Evolutionary conservation across 1,140 invertebrate genomes (phyloP), one percentile per base, ranked within the genome.

Genomic region (Probaryconus sp.): DNA sequence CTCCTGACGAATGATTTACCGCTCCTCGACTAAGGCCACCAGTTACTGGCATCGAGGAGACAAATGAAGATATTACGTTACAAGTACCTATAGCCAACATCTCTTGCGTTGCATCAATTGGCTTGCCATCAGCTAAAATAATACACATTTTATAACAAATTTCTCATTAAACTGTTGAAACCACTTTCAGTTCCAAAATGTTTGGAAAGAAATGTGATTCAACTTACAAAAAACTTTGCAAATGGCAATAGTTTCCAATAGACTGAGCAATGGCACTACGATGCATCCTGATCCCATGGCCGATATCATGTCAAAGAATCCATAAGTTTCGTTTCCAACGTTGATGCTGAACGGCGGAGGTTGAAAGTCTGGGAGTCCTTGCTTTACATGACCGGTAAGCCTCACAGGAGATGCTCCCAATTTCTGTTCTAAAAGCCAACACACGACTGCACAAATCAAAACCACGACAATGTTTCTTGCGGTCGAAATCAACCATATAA

Each of bases 1-100:
- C 95, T 7, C 95, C 95, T 71, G 93, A 94, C 7, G 94, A 93
- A 79, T 96, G 92, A 85, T 97, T 97, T 3, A 97, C 94, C 21
- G 95, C 95, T 43, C 95, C 95, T 33, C 94, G 89, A 10, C 93
- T 94, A 24, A 95, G 89, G n/a, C 92, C 93, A 42, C 94, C 95
- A 35, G 95, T 95, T 17, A 96, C 92, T 6, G 96, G 95, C 90
- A 95, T 95, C 0, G 94, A 95, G 4, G 91, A 91, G 9, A 96
- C 92, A 83, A 97, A 96, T 2, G 94, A 93, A 6, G 95, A 95
- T 6, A 93, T 84, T 21, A 97, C 90, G 87, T 97, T 98, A 80
- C 93, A 94, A 3, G 92, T 80, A 16, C 94, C 94, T 47, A 95
- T 86, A 10, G 93, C 93, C 60, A 94, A 77, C 92, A 95, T 94